Evolutionary conservation across 2,888 invertebrate species (phyloP), one percentile per base, ranked within the genome.

Genomic region (Coleophora deauratella): DNA sequence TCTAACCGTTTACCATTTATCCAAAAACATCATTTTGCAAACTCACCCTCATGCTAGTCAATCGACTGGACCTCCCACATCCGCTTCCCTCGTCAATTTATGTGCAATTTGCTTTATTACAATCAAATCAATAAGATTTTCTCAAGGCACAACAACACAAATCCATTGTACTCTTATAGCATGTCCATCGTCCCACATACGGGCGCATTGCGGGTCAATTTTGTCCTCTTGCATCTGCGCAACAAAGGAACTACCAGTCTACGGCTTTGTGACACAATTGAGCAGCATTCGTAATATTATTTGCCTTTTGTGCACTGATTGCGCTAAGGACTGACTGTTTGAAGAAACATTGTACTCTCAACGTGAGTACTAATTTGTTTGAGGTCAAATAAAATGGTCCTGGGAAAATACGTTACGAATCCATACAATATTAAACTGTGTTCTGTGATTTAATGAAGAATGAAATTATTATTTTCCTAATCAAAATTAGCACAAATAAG

Each of bases 261-360:
- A 21, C 21, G 21, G 33, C 46, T 52, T 59, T 59, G 52, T 53
- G 37, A 36, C 9, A 40, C 58, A 59, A 61, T 62, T 59, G 61
- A 51, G 50, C 44, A 38, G 50, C 21, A 21, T 21, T 21, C 21
- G 21, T 21, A 21, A 21, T 21, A 6, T 21, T 48, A 58, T 53
- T 50, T 44, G 46, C 41, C 53, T 52, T 59, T 62, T 60, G 62
- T 62, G 45, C 47, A 44, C 45, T 49, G 50, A 61, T 62, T 61
- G 60, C 47, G 49, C 49, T 54, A 49, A 45, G 46, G 41, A 33
- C 32, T 31, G 12, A 21, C 21, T 21, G 21, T 21, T 21, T 21
- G 6, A 21, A 21, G 21, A 4, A 37, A 33, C 33, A 27, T 21
- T 21, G 21, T 21, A 21, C 3, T 21, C 21, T 21, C 21, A 21